These are phyloP conservation scores for Porites lutea DNA, from an alignment of 64 coral and sea anemone species.

Conservation along the genomic window DNA sequence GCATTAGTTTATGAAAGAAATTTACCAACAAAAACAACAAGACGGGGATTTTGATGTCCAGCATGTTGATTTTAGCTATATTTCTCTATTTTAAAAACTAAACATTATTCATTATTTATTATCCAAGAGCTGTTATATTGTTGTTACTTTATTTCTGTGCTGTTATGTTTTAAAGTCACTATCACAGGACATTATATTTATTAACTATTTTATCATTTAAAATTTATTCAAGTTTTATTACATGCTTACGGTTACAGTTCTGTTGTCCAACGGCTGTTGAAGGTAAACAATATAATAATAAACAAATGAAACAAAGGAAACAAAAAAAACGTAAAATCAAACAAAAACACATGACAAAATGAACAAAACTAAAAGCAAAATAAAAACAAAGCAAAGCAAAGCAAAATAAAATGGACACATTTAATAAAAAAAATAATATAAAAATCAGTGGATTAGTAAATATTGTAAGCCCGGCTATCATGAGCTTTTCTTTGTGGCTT, in stretches of 20 bases:
- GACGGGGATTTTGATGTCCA: no score
- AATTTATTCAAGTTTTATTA: background rate
- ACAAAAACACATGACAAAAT: constrained; percentile 1
- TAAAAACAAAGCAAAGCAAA: background rate
- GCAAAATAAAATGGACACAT: background rate
- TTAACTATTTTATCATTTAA: background rate
- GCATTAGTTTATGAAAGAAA: no score
- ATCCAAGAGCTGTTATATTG: no score
- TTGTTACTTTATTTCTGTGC: no score
- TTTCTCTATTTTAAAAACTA: no score
- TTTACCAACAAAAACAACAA: no score
- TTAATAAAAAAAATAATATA: constrained; percentile 4
- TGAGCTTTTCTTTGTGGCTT: no score
- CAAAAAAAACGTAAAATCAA: background rate
- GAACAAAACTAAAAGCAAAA: background rate
- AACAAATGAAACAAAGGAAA: background rate
- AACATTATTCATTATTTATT: no score
- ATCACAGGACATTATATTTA: no score
- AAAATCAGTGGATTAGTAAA: background rate
- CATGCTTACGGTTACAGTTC: constrained; percentile 47
- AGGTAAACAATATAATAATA: background rate
- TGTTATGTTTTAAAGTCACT: no score
- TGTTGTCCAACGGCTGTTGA: constrained; percentile 42
- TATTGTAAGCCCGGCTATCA: no score
- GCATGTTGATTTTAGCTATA: no score